These are phyloP conservation scores for Trissolcus brochymenae DNA, from an alignment of 2,888 invertebrate species.

Conservation along the genomic window DNA sequence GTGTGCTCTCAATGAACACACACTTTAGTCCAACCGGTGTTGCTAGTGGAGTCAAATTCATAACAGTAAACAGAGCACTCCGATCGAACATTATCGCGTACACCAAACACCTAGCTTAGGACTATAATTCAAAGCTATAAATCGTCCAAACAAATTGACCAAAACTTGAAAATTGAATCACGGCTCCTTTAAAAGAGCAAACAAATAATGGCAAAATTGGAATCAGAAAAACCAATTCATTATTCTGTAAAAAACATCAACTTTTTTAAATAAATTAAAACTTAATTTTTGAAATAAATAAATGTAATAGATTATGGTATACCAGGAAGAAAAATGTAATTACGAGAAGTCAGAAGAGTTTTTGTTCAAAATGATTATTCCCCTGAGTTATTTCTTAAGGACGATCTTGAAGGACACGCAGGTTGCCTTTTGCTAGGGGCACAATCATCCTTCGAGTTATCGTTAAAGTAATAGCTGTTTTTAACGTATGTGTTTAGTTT, in stretches of 20 bases:
- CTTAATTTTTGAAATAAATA: no score
- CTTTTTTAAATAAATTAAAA: no score
- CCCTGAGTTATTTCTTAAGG: slow-evolving; percentile 47
- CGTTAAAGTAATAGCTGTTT: slow-evolving; percentile 7
- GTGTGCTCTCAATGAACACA: slow-evolving; percentile 16
- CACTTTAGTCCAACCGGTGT: slow-evolving; percentile 26
- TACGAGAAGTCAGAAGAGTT: slow-evolving; percentile 10
- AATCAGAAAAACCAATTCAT: neutral
- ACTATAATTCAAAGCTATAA: slow-evolving; percentile 31
- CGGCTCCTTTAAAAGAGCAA: neutral
- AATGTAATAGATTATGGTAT: no score
- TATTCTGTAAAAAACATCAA: neutral
- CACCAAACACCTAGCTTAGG: slow-evolving; percentile 32
- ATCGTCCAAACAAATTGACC: slow-evolving; percentile 9
- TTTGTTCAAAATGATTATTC: slow-evolving; percentile 31
- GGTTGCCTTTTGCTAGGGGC: slow-evolving; percentile 47
- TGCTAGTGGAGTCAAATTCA: slow-evolving; percentile 45
- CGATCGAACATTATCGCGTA: slow-evolving; percentile 44
- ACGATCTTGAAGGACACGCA: slow-evolving; percentile 40
- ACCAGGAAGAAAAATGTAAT: neutral
- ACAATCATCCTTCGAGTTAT: slow-evolving; percentile 21
- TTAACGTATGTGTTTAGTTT: slow-evolving; percentile 17
- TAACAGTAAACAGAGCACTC: slow-evolving; percentile 44
- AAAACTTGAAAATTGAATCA: neutral
- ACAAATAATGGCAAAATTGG: neutral